Evolutionary conservation across 2,888 invertebrate genomes (phyloP).

Genomic region (Oscheius sp.): DNA sequence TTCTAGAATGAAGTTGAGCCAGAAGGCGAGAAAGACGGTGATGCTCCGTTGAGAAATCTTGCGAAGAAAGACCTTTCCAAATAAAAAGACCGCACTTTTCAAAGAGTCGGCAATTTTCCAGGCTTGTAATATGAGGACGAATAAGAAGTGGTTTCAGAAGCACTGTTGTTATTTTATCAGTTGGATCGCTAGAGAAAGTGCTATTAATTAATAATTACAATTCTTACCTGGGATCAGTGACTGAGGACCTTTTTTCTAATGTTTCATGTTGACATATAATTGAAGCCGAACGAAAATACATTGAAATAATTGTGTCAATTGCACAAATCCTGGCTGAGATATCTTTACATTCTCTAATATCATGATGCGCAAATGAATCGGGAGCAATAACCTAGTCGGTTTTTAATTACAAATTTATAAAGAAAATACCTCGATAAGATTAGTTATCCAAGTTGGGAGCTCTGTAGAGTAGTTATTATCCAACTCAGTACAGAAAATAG

Average conservation of each 20-base stretch:
- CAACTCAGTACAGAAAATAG: conserved; percentile 56
- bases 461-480: background rate
- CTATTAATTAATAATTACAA: background rate
- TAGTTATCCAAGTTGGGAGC: conserved; percentile 11
- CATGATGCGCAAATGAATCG: conserved; percentile 2
- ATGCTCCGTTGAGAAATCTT: conserved; percentile 30
- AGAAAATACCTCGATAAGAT: conserved; percentile 13
- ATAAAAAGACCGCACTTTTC: conserved; percentile 46
- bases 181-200: background rate
- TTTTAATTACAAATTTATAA: background rate
- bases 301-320: conserved; percentile 60
- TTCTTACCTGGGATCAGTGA: conserved; percentile 31
- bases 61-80: conserved; percentile 39
- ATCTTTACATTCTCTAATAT: conserved; percentile 39
- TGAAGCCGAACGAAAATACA: conserved; percentile 54
- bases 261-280: conserved; percentile 57
- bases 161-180: conserved; percentile 43
- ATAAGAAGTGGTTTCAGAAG: conserved; percentile 62
- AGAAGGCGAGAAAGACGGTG: conserved; percentile 77
- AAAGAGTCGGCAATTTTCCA: conserved; percentile 18
- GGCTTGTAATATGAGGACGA: conserved; percentile 14
- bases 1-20: conserved; percentile 81
- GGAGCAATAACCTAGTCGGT: conserved; percentile 3
- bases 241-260: background rate
- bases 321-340: conserved; percentile 55